phyloP scores from a whole-genome alignment of 1,140 invertebrate genomes.

The Drosophila murphyi region DNA sequence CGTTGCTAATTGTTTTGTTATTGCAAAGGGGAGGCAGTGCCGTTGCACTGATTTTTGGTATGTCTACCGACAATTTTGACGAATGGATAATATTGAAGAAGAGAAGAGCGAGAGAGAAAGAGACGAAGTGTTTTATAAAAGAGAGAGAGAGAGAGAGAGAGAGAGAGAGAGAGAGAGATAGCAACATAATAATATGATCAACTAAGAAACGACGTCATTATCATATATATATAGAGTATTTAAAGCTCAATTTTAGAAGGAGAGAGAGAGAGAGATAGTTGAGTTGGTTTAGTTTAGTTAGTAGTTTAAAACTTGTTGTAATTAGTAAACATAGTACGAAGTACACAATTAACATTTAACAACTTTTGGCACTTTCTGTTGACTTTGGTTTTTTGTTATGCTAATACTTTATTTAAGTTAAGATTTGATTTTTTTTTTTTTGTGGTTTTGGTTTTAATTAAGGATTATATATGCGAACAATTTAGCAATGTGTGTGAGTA shows the following conservation, averaged over 20 bases:
- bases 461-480: constrained; percentile 81
- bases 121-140: constrained; percentile 30
- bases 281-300: constrained; percentile 67
- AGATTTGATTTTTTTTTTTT: constrained; percentile 59
- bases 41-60: constrained; percentile 44
- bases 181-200: constrained; percentile 77
- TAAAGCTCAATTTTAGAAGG: constrained; percentile 72
- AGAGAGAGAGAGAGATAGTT: constrained; percentile 66
- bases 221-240: constrained; percentile 46
- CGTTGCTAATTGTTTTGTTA: constrained; percentile 33
- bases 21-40: constrained; percentile 29
- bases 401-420: constrained; percentile 79
- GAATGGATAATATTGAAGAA: constrained; percentile 49
- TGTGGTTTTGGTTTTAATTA: constrained; percentile 63
- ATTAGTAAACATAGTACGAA: constrained; percentile 82
- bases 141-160: constrained; percentile 37
- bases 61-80: constrained; percentile 62
- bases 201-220: constrained; percentile 77
- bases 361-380: constrained; percentile 78
- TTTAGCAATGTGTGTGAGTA: constrained; percentile 82
- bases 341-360: constrained; percentile 83
- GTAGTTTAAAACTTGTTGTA: constrained; percentile 73
- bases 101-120: constrained; percentile 47
- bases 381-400: constrained; percentile 70
- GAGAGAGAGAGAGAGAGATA: constrained; percentile 55